A percentile compares a stretch with the other conserved stretches of the same genome.
Evolutionary conservation across 2,113 vertebrate genomes (phyloP).

Genomic region (Ictalurus furcatus): DNA sequence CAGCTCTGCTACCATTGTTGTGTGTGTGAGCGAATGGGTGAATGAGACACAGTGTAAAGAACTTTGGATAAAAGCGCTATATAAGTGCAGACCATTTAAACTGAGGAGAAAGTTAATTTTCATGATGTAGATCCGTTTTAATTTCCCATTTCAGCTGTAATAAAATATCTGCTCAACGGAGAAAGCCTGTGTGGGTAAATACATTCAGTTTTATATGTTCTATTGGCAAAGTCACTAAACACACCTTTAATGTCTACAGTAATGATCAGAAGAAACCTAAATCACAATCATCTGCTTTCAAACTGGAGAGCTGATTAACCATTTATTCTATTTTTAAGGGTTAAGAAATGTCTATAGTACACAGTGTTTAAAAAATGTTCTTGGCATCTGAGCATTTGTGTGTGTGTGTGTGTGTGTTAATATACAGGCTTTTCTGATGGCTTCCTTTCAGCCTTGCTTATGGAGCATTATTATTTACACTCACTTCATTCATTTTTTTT

Average conservation of each 20-base stretch:
- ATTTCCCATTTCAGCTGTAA: not conserved
- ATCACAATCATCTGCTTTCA: not conserved
- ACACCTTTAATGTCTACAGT: not conserved
- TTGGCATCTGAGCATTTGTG: not conserved
- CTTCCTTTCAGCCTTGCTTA: not conserved
- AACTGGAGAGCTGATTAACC: not conserved
- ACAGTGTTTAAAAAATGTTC: constrained; percentile 3
- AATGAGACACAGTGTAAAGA: too few relatives aligned
- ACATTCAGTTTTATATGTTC: not conserved
- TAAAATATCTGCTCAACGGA: not conserved
- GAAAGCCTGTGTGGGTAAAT: not conserved
- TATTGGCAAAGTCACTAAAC: not conserved
- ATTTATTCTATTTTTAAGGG: not conserved
- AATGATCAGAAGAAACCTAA: not conserved
- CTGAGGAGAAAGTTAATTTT: not conserved
- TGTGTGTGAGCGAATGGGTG: too few relatives aligned
- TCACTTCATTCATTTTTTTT: not conserved
- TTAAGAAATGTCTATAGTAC: not conserved
- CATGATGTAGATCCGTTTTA: not conserved
- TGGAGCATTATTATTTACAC: not conserved
- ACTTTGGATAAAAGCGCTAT: too few relatives aligned
- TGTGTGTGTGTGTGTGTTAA: not conserved
- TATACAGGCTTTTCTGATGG: not conserved
- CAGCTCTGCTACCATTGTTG: too few relatives aligned
- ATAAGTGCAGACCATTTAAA: not conserved